A percentile compares a stretch with the other conserved stretches of the same genome.
Evolutionary conservation across 2,797 vertebrate species (phyloP).

Genomic region (Rhabdophis nuchalis): DNA sequence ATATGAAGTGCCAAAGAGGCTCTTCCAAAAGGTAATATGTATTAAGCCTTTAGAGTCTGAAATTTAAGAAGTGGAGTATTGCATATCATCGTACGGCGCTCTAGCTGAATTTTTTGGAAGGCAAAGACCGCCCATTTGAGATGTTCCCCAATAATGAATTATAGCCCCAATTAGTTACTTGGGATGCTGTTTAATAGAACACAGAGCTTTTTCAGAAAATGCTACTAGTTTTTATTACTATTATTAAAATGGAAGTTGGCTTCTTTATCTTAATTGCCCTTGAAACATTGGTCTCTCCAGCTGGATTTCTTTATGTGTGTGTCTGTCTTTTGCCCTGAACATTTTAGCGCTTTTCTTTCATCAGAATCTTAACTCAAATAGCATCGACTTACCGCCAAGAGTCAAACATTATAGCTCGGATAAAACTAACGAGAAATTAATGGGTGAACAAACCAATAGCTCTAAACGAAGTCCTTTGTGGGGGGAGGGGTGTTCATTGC

Average conservation of each 20-base stretch:
- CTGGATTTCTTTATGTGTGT: not conserved
- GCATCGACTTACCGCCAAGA: not conserved
- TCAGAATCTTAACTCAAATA: conserved; percentile 1
- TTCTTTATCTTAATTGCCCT: not conserved
- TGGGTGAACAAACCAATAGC: conserved; percentile 41
- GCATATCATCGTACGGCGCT: not conserved
- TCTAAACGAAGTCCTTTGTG: conserved; percentile 34
- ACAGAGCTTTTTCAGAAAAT: not conserved
- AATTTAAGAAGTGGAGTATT: not conserved
- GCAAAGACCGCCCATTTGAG: not conserved
- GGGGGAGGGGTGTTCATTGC: conserved; percentile 7
- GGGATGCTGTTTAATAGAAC: not conserved
- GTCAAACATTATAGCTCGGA: conserved; percentile 20
- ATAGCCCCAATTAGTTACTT: not conserved
- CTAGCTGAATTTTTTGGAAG: not conserved
- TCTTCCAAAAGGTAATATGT: not conserved
- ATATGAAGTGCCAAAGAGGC: not conserved
- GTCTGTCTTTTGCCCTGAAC: not conserved
- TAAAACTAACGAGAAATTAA: not conserved
- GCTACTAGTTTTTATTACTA: not conserved
- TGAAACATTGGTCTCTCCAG: not conserved
- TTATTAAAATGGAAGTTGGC: not conserved
- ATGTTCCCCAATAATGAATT: not conserved
- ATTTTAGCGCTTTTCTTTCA: conserved; percentile 13
- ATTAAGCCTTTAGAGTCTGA: not conserved